Evolutionary conservation across 2,888 invertebrate species (phyloP), one percentile per base, ranked within the genome.

Genomic region (Aproaerema taeniolella): DNA sequence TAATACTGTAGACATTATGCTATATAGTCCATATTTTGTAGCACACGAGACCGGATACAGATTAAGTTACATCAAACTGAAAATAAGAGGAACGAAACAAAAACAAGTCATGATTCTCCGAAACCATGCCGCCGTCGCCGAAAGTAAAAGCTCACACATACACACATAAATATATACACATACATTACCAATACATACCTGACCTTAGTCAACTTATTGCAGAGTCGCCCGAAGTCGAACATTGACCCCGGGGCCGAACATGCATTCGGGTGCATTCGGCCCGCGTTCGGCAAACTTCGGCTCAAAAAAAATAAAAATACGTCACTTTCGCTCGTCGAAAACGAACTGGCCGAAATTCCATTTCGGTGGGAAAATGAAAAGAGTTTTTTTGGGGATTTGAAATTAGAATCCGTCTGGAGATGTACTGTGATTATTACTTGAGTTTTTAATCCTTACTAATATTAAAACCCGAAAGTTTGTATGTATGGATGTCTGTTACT

Each of bases 191-290:
- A 62, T 57, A 67, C 68, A 71, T 56, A 62, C 71, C 77, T 85
- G 83, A 85, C 85, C 85, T 85, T 83, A 74, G 80, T 61, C 81
- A 85, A 83, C 71, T 59, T 59, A 71, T 73, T 74, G 67, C 67
- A 60, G 17, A 69, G 69, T 58, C 16, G 11, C n/a, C 35, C 83
- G 76, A 82, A 85, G 72, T 74, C 57, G 81, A 75, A 74, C 80
- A 63, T 59, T 67, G 79, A 76, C 77, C 49, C 55, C 70, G 77
- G 75, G 79, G 77, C 75, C 73, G 73, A 69, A 67, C 68, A 64
- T 52, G 4, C 26, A n/a, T 26, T 26, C 26, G 26, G n/a, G 65
- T 52, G 4, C 26, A n/a, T 26, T 26, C 26, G 26, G n/a, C 26
- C 6, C 5, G 8, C 77, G 75, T 76, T 79, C 72, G 77, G 68